A percentile compares a stretch with the other conserved stretches of the same genome.
Evolutionary conservation across 2,113 vertebrate genomes (phyloP).

Genomic region (Oncorhynchus kisutch): DNA sequence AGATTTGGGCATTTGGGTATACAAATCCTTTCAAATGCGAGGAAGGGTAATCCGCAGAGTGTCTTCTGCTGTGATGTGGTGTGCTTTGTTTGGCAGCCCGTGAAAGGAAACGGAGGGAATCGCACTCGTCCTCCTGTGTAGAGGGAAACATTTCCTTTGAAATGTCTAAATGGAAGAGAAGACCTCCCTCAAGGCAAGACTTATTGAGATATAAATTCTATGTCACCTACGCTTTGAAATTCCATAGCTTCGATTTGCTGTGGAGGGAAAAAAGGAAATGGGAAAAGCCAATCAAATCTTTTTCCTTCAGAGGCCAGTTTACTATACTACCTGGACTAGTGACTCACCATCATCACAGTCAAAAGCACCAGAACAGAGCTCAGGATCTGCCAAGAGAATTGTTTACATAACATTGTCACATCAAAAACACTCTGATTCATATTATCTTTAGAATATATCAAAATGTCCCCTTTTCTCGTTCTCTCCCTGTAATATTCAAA

Average conservation of each 20-base stretch:
- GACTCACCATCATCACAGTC: slow-evolving; percentile 20
- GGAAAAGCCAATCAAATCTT: slow-evolving; percentile 21
- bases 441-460: slow-evolving; percentile 10
- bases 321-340: slow-evolving; percentile 11
- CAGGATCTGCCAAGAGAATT: neutral
- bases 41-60: slow-evolving; percentile 21
- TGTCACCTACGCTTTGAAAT: slow-evolving; percentile 38
- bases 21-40: slow-evolving; percentile 18
- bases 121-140: slow-evolving; percentile 31
- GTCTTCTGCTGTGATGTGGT: neutral
- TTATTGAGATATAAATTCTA: slow-evolving; percentile 36
- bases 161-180: slow-evolving; percentile 28
- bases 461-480: neutral
- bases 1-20: slow-evolving; percentile 2
- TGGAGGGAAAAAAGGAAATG: slow-evolving; percentile 8
- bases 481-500: neutral
- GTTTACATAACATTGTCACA: slow-evolving; percentile 22
- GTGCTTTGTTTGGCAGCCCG: slow-evolving; percentile 24
- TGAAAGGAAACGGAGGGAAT: slow-evolving; percentile 35
- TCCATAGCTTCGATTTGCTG: slow-evolving; percentile 17
- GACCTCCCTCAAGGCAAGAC: slow-evolving; percentile 40
- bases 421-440: slow-evolving; percentile 17
- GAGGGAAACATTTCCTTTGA: slow-evolving; percentile 32
- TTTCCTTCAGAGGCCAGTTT: neutral
- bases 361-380: slow-evolving; percentile 1